Evolutionary conservation across 1,140 invertebrate species (phyloP), one percentile per base, ranked within the genome.

Genomic region (Diabrotica virgifera): DNA sequence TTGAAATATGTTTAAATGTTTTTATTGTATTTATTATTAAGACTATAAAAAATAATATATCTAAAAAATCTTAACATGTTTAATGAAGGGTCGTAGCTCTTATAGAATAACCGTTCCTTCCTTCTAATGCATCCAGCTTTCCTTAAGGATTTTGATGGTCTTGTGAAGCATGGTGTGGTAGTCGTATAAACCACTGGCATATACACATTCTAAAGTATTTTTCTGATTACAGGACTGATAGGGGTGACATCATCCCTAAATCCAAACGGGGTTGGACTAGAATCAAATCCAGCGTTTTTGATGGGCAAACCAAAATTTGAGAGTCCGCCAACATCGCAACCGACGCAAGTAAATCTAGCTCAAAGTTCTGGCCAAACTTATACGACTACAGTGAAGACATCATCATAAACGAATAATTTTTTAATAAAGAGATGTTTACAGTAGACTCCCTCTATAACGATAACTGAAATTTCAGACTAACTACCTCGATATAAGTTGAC

Each of bases 211-310:
- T 12, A 10, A 51, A 10, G n/a, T 8, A 54, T 35, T 54, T 12
- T 35, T 35, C 9, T 54, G 62, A 62, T 70, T 63, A 53, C 63
- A 71, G 70, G 70, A 64, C 53, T 71, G 65, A 51, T 71, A 64
- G 74, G 73, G 59, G 66, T 78, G 53, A 74, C 75, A 46, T 66
- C 75, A 36, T 73, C 72, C 60, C 70, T 78, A 62, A 78, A 78
- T 67, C 76, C 76, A 60, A 78, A 78, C 70, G 76, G 75, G 14
- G 75, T 75, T 67, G 73, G 74, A 65, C 67, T 78, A 62, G 76
- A 78, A 62, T 69, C 73, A 67, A 78, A 76, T 69, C 73, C 75
- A 57, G 74, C 75, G 40, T 67, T 78, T 62, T 72, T 74, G 63
- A 74, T 78, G 57, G 70, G 71, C 62, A 75, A 69, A 66, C 76